Percentiles rank a stretch among this genome's conserved stretches.
Conservation (phyloP, 2,113 vertebrate species). For the Cranoglanis bouderius region DNA sequence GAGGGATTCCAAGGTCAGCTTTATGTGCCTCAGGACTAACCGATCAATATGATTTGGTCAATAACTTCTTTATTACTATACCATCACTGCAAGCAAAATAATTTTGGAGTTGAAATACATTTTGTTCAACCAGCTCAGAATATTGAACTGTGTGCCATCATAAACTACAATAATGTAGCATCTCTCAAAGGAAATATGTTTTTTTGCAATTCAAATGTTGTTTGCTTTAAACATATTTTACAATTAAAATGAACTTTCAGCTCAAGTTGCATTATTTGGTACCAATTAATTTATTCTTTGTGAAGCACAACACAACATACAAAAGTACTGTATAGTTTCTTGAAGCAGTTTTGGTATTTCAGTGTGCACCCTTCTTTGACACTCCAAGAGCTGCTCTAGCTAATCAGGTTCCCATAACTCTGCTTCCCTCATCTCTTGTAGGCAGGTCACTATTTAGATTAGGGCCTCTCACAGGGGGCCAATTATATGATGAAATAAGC, state of each 20-base stretch:
- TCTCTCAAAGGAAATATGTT: constrained; percentile 58
- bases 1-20: constrained; percentile 94
- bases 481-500: constrained; percentile 49
- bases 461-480: constrained; percentile 47
- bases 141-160: constrained; percentile 89
- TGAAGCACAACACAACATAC: not conserved
- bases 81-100: constrained; percentile 93
- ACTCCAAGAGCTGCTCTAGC: constrained; percentile 38
- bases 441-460: constrained; percentile 30
- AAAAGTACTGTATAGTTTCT: not conserved
- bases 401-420: constrained; percentile 13
- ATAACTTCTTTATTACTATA: constrained; percentile 99
- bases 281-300: constrained; percentile 39
- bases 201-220: constrained; percentile 60
- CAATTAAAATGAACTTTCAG: constrained; percentile 33
- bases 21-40: constrained; percentile 93
- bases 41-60: constrained; percentile 99
- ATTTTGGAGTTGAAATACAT: constrained; percentile 98
- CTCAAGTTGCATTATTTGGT: constrained; percentile 36
- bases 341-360: not conserved
- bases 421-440: not conserved
- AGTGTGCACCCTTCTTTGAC: not conserved
- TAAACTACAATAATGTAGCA: constrained; percentile 62
- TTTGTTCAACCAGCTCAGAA: constrained; percentile 77
- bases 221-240: constrained; percentile 39